phyloP scores from a whole-genome alignment of 1,140 invertebrate genomes.

The Papilio dardanus region DNA sequence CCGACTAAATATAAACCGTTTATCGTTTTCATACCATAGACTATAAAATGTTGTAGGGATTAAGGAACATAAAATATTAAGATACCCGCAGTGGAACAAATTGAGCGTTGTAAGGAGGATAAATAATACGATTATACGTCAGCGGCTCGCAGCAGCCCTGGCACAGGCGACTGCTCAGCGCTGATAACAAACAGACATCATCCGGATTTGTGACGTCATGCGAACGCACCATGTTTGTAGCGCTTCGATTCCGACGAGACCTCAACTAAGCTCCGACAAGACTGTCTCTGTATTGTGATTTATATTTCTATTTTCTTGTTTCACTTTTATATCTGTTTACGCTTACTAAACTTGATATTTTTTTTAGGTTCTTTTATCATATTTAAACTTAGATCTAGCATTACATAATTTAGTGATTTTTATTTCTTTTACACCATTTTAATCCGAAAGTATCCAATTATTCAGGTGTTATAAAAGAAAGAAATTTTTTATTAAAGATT shows the following conservation, averaged over 20 bases:
- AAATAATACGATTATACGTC: constrained; percentile 72
- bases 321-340: background rate
- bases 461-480: no score
- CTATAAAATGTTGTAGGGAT: constrained; percentile 9
- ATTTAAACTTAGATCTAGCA: no score
- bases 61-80: constrained; percentile 26
- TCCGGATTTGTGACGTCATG: constrained; percentile 82
- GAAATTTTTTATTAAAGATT: no score
- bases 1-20: background rate
- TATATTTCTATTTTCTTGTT: background rate
- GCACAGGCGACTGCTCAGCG: constrained; percentile 71
- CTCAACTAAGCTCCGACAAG: constrained; percentile 23
- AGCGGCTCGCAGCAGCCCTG: constrained; percentile 60
- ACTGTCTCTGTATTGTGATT: background rate
- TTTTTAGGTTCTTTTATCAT: no score
- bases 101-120: constrained; percentile 59
- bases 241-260: background rate
- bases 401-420: no score
- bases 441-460: no score
- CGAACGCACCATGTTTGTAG: constrained; percentile 51
- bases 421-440: no score
- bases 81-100: constrained; percentile 48
- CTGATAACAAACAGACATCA: constrained; percentile 83
- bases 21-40: background rate
- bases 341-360: constrained; percentile 6